phyloP scores from a whole-genome alignment of 1,140 invertebrate species.

The Idris sp. region DNA sequence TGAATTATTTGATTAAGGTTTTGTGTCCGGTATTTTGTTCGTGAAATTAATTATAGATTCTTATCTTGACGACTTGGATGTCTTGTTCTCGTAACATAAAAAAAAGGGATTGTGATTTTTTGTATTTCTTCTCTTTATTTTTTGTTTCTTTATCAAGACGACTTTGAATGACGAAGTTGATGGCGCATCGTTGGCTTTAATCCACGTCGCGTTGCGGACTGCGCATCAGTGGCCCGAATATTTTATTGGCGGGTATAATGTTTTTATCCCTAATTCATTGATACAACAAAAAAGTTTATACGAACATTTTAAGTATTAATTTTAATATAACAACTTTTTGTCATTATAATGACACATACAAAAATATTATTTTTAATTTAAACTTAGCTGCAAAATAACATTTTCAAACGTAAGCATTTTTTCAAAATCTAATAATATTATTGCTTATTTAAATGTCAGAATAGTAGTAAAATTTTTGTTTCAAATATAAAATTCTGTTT shows the following conservation, averaged over 20 bases:
- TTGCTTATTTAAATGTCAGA: too few species aligned
- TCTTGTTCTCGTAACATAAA: slow-evolving; percentile 15
- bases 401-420: too few species aligned
- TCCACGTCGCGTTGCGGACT: slow-evolving; percentile 74
- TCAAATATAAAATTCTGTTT: slow-evolving; percentile 8
- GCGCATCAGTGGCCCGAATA: slow-evolving; percentile 67
- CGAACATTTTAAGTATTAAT: too few species aligned
- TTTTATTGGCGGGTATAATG: slow-evolving; percentile 50
- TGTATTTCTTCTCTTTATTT: background rate
- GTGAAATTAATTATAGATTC: slow-evolving; percentile 22
- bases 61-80: slow-evolving; percentile 2
- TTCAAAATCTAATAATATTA: too few species aligned
- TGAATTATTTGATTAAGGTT: slow-evolving; percentile 39
- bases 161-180: slow-evolving; percentile 59
- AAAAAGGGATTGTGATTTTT: slow-evolving; percentile 11
- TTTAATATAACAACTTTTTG: too few species aligned
- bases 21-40: background rate
- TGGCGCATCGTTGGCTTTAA: slow-evolving; percentile 71
- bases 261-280: slow-evolving; percentile 37
- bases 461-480: too few species aligned
- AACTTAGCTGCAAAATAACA: too few species aligned
- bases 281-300: slow-evolving; percentile 5
- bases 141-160: slow-evolving; percentile 20
- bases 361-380: too few species aligned
- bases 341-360: too few species aligned